Evolutionary conservation across 2,113 vertebrate genomes (phyloP), one percentile per base, ranked within the genome.

Genomic region (Platysternon megacephalum): DNA sequence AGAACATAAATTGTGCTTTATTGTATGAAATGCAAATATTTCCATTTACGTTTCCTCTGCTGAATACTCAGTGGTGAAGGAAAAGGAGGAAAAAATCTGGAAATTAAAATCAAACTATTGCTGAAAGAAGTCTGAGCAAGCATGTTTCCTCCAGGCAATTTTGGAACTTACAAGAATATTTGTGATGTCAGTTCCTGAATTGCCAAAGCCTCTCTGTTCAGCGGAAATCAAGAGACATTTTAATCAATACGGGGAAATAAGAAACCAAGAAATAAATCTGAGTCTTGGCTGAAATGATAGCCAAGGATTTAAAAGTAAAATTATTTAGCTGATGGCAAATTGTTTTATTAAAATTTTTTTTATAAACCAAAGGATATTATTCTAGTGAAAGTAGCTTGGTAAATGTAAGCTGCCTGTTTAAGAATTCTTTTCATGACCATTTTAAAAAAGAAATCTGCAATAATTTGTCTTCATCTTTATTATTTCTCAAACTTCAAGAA

Each of bases 201-300:
- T 93, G 92, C 79, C 82, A 90, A 91, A 93, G 78, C 87, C 80
- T 93, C 58, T 51, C 55, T 85, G 85, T 5, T 79, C 83, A 92
- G 85, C 52, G 68, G 93, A 94, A 92, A 97, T 96, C 93, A 95
- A 74, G 81, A 68, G 46, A 22, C 24, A 80, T 90, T 94, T 97
- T 96, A 95, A 97, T 96, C 92, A 94, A 95, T 87, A 83, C 74
- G 68, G 56, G 84, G 68, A 89, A 92, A 28, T 56, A 87, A 93
- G 55, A 48, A 46, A 48, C 81, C 55, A 95, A 87, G 65, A 95
- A 90, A 91, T 56, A 95, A 91, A 91, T 76, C 84, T 89, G 65
- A 90, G 90, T 92, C 89, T 93, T 89, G 76, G 83, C 61, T n/a
- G 29, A 82, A 88, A 91, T 5, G 39, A 83, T 32, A 80, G 52